These are phyloP conservation scores for Tetragnatha versicolor DNA, from an alignment of 1,140 invertebrate species.

Conservation along the genomic window DNA sequence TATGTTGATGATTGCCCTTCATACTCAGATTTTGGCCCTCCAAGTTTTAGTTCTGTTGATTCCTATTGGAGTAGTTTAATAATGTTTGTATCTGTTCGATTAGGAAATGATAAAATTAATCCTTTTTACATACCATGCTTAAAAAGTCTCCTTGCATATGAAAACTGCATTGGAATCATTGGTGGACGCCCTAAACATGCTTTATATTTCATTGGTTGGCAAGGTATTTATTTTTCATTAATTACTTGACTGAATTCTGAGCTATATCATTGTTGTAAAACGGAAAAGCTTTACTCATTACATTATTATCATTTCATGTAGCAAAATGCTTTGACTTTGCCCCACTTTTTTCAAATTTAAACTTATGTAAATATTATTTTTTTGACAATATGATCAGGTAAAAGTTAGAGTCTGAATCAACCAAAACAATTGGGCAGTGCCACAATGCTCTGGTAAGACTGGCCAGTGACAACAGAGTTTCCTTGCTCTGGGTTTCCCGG, in stretches of 20 bases:
- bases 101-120: slow-evolving; percentile 86
- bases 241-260: background rate
- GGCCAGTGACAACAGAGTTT: too few relatives aligned
- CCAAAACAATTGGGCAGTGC: too few relatives aligned
- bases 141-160: slow-evolving; percentile 76
- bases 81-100: slow-evolving; percentile 81
- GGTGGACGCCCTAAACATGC: slow-evolving; percentile 91
- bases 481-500: too few relatives aligned
- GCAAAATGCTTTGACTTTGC: too few relatives aligned
- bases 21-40: slow-evolving; percentile 36
- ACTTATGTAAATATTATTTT: too few relatives aligned
- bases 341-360: too few relatives aligned
- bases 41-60: slow-evolving; percentile 55
- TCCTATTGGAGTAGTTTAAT: slow-evolving; percentile 78
- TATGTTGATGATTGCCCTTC: slow-evolving; percentile 26
- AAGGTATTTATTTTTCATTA: slow-evolving; percentile 67
- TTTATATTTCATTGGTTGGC: slow-evolving; percentile 89
- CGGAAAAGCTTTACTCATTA: background rate
- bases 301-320: too few relatives aligned
- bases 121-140: slow-evolving; percentile 82
- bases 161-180: slow-evolving; percentile 87
- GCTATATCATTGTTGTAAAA: background rate
- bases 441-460: too few relatives aligned
- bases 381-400: too few relatives aligned
- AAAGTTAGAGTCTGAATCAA: too few relatives aligned